Evolutionary conservation across 2,113 vertebrate genomes (phyloP).

Genomic region (Pitta sordida): DNA sequence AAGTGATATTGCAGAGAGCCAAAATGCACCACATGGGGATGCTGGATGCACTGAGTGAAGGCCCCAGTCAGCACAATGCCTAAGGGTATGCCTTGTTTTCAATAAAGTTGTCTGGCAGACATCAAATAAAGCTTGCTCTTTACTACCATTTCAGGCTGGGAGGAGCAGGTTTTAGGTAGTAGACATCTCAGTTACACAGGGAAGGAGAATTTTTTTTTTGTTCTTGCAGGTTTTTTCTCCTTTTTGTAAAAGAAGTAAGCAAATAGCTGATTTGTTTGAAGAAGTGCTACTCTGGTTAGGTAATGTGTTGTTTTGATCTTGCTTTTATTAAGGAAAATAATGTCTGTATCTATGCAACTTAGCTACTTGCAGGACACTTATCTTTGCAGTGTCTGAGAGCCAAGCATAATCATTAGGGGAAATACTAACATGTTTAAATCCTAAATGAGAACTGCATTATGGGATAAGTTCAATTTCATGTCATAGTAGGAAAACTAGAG

Average conservation of each 20-base stretch:
- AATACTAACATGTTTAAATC: slow-evolving; percentile 23
- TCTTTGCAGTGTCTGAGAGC: slow-evolving; percentile 28
- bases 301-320: background rate
- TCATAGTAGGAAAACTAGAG: slow-evolving; percentile 23
- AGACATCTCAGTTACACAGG: background rate
- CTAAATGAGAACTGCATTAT: background rate
- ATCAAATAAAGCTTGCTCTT: background rate
- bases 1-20: background rate
- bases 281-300: background rate
- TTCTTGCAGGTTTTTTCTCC: background rate
- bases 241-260: background rate
- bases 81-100: background rate
- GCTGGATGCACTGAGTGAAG: background rate
- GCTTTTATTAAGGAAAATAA: background rate
- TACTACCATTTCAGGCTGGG: background rate
- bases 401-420: background rate
- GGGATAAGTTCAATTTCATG: slow-evolving; percentile 16
- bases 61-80: background rate
- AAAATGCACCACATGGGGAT: background rate
- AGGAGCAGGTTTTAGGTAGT: background rate
- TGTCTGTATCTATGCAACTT: background rate
- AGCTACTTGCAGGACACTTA: slow-evolving; percentile 29
- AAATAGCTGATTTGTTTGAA: slow-evolving; percentile 8
- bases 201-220: background rate
- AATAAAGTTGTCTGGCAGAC: background rate